Conservation (phyloP, 2,797 vertebrate genomes). For the Pseudopleuronectes americanus region DNA sequence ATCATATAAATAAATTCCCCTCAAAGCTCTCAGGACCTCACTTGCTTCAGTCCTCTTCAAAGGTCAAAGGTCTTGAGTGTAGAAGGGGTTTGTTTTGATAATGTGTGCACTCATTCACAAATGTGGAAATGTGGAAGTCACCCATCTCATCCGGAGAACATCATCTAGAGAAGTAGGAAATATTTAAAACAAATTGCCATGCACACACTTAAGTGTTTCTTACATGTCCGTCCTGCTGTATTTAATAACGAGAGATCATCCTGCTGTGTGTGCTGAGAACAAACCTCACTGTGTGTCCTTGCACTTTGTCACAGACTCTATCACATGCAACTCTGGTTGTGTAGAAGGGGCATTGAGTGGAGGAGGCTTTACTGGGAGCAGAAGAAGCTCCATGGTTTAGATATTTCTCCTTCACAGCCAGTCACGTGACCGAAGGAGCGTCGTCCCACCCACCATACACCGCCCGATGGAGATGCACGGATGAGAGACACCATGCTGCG, state of each 20-base stretch:
- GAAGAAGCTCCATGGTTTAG: constrained; percentile 27
- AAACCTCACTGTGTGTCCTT: constrained; percentile 19
- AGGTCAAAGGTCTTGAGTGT: constrained; percentile 33
- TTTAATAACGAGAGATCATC: not conserved
- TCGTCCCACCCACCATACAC: not conserved
- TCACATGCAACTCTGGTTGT: constrained; percentile 47
- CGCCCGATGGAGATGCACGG: constrained; percentile 25
- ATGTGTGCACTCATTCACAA: constrained; percentile 33
- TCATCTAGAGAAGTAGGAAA: constrained; percentile 21
- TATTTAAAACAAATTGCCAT: not conserved
- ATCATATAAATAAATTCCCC: constrained; percentile 53
- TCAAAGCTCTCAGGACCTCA: constrained; percentile 48
- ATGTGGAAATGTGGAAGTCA: constrained; percentile 29
- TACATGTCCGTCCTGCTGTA: constrained; percentile 35
- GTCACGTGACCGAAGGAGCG: constrained; percentile 34
- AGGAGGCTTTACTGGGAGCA: constrained; percentile 44
- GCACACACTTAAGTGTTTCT: constrained; percentile 12
- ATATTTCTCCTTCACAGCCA: constrained; percentile 22
- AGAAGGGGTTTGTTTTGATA: constrained; percentile 27
- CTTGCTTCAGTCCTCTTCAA: constrained; percentile 40
- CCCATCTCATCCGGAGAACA: constrained; percentile 7
- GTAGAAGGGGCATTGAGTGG: constrained; percentile 44
- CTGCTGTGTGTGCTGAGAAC: constrained; percentile 17
- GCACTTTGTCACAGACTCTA: constrained; percentile 35
- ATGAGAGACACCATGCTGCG: not conserved